Conservation (phyloP, 2,113 vertebrate genomes). For the Lycaon pictus region DNA sequence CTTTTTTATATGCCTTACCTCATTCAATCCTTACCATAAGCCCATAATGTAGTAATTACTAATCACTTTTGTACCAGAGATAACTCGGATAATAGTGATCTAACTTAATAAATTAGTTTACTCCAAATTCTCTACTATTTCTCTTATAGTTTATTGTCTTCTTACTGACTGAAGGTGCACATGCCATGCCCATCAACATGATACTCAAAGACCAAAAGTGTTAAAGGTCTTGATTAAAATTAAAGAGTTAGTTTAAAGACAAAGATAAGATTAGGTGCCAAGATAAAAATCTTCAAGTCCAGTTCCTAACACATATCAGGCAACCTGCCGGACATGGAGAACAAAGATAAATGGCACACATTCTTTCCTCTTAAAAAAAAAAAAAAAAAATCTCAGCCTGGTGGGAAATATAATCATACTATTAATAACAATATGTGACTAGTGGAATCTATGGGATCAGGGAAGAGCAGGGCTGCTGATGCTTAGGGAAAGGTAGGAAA, state of each 20-base stretch:
- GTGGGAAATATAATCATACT: background rate
- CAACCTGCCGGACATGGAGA: background rate
- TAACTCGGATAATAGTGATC: background rate
- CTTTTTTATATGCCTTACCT: background rate
- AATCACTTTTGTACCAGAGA: background rate
- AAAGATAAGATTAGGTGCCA: background rate
- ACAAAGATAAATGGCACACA: background rate
- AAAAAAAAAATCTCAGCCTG: background rate
- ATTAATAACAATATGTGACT: background rate
- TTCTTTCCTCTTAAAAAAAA: background rate
- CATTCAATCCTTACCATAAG: background rate
- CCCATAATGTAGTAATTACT: background rate
- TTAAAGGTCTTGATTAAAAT: background rate
- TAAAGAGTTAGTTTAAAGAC: background rate
- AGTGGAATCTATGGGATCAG: background rate
- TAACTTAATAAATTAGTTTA: background rate
- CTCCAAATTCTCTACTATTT: background rate
- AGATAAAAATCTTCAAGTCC: background rate
- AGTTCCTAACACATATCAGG: background rate
- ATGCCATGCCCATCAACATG: rapidly evolving
- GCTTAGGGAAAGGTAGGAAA: background rate
- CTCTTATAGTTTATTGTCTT: background rate
- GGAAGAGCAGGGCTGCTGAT: background rate
- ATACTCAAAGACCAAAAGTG: background rate
- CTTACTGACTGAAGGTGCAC: background rate